Conservation (phyloP, 2,797 vertebrate species). For the Typhlichthys eigenmanni region DNA sequence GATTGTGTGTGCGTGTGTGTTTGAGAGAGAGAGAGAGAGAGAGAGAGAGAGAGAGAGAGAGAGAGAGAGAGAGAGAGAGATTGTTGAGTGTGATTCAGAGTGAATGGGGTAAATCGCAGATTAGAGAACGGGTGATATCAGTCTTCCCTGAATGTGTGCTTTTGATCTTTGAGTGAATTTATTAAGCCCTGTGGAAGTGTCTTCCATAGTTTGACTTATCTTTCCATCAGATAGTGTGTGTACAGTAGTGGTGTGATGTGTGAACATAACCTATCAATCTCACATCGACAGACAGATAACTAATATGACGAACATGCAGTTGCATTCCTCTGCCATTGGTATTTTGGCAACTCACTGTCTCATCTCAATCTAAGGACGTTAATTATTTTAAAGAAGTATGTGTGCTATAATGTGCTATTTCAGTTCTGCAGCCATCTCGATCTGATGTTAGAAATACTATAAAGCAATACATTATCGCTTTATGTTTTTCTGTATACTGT, state of each 20-base stretch:
- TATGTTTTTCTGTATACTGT: no score
- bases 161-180: not conserved
- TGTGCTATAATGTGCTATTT: no score
- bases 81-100: not conserved
- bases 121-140: not conserved
- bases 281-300: not conserved
- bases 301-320: not conserved
- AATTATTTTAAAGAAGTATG: no score
- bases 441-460: no score
- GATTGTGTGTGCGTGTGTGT: not conserved
- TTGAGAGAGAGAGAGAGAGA: not conserved
- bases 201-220: slow-evolving; percentile 1
- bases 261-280: not conserved
- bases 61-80: slow-evolving; percentile 7
- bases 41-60: slow-evolving; percentile 7
- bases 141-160: not conserved
- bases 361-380: no score
- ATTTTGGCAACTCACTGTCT: no score
- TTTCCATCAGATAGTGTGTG: not conserved
- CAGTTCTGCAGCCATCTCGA: no score
- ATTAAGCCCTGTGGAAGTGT: not conserved
- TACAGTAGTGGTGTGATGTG: not conserved
- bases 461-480: no score
- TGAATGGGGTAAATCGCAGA: not conserved
- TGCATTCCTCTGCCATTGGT: not conserved